Conservation (phyloP, 2,797 vertebrate species). For the Oreortyx pictus region DNA sequence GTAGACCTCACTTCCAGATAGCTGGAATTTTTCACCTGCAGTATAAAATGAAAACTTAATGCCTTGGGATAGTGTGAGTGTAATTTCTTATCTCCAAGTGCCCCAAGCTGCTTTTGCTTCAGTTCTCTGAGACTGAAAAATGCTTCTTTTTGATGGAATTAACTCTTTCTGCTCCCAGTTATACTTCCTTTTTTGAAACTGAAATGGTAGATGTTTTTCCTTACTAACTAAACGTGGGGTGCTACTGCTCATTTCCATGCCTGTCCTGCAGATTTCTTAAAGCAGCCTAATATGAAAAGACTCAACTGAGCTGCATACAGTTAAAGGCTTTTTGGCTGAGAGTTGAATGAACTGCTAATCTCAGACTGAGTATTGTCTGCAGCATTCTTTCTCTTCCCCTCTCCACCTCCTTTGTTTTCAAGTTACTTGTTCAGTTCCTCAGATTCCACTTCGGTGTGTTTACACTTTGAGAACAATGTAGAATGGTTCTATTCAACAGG, state of each 20-base stretch:
- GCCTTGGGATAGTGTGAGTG: background rate
- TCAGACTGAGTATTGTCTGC: constrained; percentile 17
- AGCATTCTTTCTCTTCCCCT: constrained; percentile 9
- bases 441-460: background rate
- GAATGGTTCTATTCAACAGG: background rate
- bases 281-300: constrained; percentile 35
- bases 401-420: background rate
- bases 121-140: background rate
- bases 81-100: constrained; percentile 12
- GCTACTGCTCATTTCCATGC: constrained; percentile 14
- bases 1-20: background rate
- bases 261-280: constrained; percentile 46
- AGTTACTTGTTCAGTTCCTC: constrained; percentile 6
- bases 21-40: background rate
- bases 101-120: background rate
- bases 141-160: background rate
- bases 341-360: constrained; percentile 44
- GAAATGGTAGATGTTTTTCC: background rate
- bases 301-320: background rate
- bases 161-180: background rate
- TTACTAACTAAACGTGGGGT: background rate
- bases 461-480: background rate
- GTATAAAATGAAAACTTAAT: background rate
- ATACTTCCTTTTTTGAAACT: background rate
- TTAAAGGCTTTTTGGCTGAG: constrained; percentile 10